These are phyloP conservation scores for Nephrotoma flavescens DNA, from an alignment of 2,888 invertebrate genomes.

Conservation along the genomic window DNA sequence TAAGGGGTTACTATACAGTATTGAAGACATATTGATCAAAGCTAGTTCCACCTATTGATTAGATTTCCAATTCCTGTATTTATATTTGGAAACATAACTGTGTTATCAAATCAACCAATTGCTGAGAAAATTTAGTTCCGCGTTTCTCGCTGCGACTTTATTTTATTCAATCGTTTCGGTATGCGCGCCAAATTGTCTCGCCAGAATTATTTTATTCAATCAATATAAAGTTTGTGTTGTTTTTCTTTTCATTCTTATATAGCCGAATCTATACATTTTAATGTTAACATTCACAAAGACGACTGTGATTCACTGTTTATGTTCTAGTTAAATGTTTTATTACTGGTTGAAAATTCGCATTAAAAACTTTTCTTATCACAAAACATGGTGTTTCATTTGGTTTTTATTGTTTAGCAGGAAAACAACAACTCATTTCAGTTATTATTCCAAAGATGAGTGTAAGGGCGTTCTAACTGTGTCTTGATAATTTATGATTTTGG, in stretches of 20 bases:
- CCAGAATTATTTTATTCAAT: not conserved
- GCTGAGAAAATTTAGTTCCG: not conserved
- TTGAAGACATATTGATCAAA: too few species aligned
- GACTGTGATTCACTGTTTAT: not conserved
- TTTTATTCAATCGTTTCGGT: not conserved
- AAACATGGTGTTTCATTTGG: not conserved
- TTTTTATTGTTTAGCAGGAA: too few species aligned
- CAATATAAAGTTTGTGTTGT: not conserved
- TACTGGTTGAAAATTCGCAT: not conserved
- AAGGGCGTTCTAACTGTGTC: too few species aligned
- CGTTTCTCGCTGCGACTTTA: not conserved
- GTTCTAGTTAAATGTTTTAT: not conserved
- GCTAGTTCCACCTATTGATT: not conserved
- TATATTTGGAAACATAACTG: not conserved
- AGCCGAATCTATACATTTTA: not conserved
- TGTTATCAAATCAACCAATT: not conserved
- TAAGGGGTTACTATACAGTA: too few species aligned
- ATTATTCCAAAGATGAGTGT: too few species aligned
- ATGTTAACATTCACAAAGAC: not conserved
- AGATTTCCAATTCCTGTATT: not conserved
- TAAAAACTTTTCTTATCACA: not conserved
- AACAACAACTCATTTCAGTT: too few species aligned
- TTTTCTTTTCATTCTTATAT: not conserved
- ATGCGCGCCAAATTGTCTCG: not conserved
- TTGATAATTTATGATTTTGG: too few species aligned